These are phyloP conservation scores for Gadopsis marmoratus DNA, from an alignment of 2,797 vertebrate species.

Conservation along the genomic window DNA sequence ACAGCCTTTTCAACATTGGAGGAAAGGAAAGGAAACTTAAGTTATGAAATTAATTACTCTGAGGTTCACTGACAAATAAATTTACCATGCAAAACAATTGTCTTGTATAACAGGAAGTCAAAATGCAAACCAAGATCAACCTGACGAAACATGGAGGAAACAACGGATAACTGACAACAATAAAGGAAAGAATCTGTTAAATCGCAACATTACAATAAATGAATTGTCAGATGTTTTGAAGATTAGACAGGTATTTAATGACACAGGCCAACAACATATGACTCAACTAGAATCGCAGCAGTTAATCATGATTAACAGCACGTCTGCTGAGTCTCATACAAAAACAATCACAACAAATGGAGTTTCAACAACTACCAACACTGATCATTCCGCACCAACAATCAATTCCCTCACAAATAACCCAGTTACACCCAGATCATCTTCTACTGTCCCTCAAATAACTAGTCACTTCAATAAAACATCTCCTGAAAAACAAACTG, in stretches of 20 bases:
- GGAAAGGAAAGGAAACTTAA: neutral
- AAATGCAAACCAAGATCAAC: slow-evolving; percentile 6
- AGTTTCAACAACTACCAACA: no score
- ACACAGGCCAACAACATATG: neutral
- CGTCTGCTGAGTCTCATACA: neutral
- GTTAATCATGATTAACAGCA: accelerated
- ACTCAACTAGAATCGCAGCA: neutral
- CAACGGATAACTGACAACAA: accelerated
- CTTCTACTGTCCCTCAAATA: neutral
- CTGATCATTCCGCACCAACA: no score
- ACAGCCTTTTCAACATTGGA: neutral
- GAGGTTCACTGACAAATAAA: neutral
- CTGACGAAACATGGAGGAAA: neutral
- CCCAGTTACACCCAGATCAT: no score
- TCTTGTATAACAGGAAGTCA: slow-evolving; percentile 43
- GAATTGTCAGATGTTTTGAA: accelerated
- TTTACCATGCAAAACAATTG: neutral
- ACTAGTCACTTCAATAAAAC: neutral
- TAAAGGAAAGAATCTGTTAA: neutral
- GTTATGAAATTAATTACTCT: neutral
- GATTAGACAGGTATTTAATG: accelerated
- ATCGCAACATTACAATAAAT: neutral
- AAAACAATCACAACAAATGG: neutral
- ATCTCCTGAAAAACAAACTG: neutral
- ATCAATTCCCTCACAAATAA: no score